Percentiles rank a stretch among this genome's conserved stretches.
phyloP scores from a whole-genome alignment of 1,140 invertebrate genomes.

The Panulirus ornatus region DNA sequence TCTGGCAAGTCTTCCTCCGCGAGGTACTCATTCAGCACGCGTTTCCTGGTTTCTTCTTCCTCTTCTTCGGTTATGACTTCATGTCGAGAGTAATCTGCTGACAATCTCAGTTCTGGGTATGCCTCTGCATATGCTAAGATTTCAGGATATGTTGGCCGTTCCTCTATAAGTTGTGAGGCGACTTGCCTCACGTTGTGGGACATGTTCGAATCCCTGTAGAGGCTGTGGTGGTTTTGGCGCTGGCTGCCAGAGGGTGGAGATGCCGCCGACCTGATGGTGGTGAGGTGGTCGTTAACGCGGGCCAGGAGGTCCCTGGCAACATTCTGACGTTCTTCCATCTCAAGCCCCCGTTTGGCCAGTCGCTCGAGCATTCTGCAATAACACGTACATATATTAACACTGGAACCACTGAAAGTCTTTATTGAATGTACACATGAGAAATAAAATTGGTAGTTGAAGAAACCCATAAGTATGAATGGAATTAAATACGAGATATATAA shows the following conservation, averaged over 20 bases:
- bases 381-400: too few species aligned
- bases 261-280: neutral
- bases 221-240: constrained; percentile 16
- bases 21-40: neutral
- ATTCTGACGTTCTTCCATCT: constrained; percentile 20
- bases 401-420: too few species aligned
- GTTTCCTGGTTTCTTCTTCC: neutral
- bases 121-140: neutral
- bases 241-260: neutral
- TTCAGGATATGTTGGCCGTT: neutral
- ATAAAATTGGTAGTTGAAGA: too few species aligned
- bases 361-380: constrained; percentile 36
- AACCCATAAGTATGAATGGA: too few species aligned
- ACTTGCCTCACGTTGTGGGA: neutral
- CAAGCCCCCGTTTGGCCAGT: constrained; percentile 37
- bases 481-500: too few species aligned
- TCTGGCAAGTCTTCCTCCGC: neutral
- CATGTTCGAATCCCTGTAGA: neutral
- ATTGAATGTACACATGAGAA: too few species aligned
- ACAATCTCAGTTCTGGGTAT: neutral
- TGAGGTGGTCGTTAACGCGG: constrained; percentile 25
- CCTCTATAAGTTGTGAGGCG: neutral
- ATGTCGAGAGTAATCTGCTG: neutral
- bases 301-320: constrained; percentile 34
- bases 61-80: neutral